Evolutionary conservation across 2,113 vertebrate species (phyloP).

Genomic region (Labrus mixtus): DNA sequence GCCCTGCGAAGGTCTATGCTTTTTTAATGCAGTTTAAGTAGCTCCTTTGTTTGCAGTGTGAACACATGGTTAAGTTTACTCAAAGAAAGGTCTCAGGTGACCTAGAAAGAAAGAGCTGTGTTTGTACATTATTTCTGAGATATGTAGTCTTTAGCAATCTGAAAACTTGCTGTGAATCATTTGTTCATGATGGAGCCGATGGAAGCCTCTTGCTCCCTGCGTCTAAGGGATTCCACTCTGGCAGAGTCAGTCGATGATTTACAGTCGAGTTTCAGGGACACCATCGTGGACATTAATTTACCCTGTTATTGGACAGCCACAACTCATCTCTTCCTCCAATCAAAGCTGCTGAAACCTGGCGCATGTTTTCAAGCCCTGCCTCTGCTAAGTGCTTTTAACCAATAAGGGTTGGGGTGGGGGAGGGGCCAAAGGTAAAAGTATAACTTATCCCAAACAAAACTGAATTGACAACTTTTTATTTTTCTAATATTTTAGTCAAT

Average conservation of each 20-base stretch:
- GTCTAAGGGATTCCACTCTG: slow-evolving; percentile 63
- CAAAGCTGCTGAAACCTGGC: slow-evolving; percentile 77
- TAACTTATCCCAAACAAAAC: slow-evolving; percentile 11
- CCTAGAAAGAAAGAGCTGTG: background rate
- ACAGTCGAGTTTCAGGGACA: background rate
- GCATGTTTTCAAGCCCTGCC: slow-evolving; percentile 72
- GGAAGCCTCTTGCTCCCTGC: slow-evolving; percentile 59
- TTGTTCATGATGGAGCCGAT: slow-evolving; percentile 57
- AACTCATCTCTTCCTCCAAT: slow-evolving; percentile 51
- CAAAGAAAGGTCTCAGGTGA: background rate
- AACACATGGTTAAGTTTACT: background rate
- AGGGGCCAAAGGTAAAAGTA: background rate
- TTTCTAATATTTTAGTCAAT: too few relatives aligned
- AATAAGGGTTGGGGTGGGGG: slow-evolving; percentile 8
- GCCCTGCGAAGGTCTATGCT: too few relatives aligned
- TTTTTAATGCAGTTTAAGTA: too few relatives aligned
- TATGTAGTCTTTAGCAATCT: slow-evolving; percentile 1
- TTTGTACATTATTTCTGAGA: background rate
- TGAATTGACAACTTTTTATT: background rate
- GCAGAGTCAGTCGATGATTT: slow-evolving; percentile 58
- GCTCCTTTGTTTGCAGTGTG: slow-evolving; percentile 5
- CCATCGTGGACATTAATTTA: background rate
- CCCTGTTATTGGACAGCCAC: slow-evolving; percentile 8
- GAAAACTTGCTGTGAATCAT: slow-evolving; percentile 58
- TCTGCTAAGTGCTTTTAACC: slow-evolving; percentile 73